Percentiles rank a stretch among this genome's conserved stretches.
Evolutionary conservation across 2,888 invertebrate genomes (phyloP).

Genomic region (Caenorhabditis uteleia): DNA sequence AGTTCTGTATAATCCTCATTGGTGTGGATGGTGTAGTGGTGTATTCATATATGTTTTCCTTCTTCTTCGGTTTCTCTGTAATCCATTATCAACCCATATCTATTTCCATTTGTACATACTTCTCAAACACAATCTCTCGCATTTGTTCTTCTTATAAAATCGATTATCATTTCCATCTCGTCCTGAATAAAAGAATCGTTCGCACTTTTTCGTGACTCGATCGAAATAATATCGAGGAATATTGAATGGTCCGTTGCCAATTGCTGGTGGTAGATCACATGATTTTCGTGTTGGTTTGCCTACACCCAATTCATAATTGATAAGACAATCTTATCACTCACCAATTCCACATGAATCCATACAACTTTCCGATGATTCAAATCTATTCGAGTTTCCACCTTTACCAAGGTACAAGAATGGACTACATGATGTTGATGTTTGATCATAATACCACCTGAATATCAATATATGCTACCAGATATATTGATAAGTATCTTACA

Average conservation of each 20-base stretch:
- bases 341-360: constrained; percentile 52
- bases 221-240: constrained; percentile 58
- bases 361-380: constrained; percentile 46
- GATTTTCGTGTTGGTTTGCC: constrained; percentile 43
- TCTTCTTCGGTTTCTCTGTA: constrained; percentile 41
- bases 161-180: constrained; percentile 60
- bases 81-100: not conserved
- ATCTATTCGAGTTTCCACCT: constrained; percentile 61
- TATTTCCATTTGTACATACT: constrained; percentile 18
- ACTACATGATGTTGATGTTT: constrained; percentile 44
- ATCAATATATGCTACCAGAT: not conserved
- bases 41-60: constrained; percentile 30
- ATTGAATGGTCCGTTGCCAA: constrained; percentile 49
- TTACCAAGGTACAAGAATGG: constrained; percentile 55
- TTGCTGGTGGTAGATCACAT: constrained; percentile 40
- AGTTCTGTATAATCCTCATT: constrained; percentile 38
- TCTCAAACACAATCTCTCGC: constrained; percentile 50
- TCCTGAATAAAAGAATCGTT: constrained; percentile 57
- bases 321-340: constrained; percentile 1
- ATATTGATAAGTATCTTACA: constrained; percentile 11
- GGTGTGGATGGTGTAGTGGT: constrained; percentile 24
- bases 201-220: constrained; percentile 46
- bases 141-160: constrained; percentile 53
- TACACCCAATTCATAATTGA: not conserved
- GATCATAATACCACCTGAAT: constrained; percentile 52